phyloP scores from a whole-genome alignment of 2,888 invertebrate genomes.

The Melinaea marsaeus region DNA sequence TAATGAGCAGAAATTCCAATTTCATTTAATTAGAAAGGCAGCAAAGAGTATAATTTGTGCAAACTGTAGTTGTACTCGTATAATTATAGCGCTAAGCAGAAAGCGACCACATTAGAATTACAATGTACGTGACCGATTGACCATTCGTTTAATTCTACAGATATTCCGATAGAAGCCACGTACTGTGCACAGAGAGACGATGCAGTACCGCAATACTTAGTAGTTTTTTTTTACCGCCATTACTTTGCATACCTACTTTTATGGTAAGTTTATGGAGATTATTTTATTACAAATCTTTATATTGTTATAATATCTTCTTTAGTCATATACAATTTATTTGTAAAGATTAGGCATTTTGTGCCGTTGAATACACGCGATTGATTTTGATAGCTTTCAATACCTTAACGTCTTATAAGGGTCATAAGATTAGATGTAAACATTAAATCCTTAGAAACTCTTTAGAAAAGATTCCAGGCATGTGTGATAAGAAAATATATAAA shows the following conservation, averaged over 20 bases:
- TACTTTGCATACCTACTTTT: conserved; percentile 91
- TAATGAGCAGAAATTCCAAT: no score
- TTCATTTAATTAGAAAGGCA: no score
- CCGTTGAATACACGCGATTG: conserved; percentile 17
- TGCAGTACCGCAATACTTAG: conserved; percentile 86
- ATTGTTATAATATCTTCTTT: background rate
- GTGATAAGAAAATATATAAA: background rate
- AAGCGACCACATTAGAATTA: conserved; percentile 1
- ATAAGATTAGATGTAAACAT: background rate
- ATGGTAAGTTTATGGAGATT: conserved; percentile 66
- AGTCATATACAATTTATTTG: conserved; percentile 9
- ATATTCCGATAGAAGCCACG: conserved; percentile 86
- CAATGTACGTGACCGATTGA: conserved; percentile 6
- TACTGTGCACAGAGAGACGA: conserved; percentile 85
- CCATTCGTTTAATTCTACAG: conserved; percentile 60
- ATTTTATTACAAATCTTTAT: background rate
- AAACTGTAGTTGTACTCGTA: no score
- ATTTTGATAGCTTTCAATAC: conserved; percentile 8
- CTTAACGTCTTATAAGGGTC: background rate
- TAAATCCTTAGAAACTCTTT: background rate
- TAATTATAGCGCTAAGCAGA: background rate
- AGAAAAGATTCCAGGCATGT: background rate
- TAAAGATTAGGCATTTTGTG: conserved; percentile 12
- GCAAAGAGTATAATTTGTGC: no score
- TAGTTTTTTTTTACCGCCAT: conserved; percentile 86